Conservation (phyloP, 2,888 invertebrate genomes). For the Allolobophora icterica region DNA sequence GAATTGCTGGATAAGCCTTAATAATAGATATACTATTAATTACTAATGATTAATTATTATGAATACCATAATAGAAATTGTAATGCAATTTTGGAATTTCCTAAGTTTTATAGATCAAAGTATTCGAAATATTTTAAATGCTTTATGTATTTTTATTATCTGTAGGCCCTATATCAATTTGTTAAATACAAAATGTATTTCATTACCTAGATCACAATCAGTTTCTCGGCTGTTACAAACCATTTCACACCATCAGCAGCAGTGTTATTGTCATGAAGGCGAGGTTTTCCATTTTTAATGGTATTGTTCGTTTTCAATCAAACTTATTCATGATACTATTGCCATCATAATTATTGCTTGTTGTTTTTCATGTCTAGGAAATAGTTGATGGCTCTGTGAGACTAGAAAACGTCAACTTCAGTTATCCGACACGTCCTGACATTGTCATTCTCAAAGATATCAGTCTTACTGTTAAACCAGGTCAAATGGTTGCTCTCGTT, state of each 20-base stretch:
- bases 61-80: not conserved
- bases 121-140: no score
- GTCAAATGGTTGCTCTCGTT: constrained; percentile 52
- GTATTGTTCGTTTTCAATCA: not conserved
- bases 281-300: no score
- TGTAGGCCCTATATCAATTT: no score
- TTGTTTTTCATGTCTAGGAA: not conserved
- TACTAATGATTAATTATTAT: not conserved
- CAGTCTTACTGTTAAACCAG: constrained; percentile 42
- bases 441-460: constrained; percentile 58
- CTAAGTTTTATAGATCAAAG: not conserved
- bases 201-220: no score
- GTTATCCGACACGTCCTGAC: constrained; percentile 59
- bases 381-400: constrained; percentile 41
- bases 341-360: not conserved
- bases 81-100: not conserved
- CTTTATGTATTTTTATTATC: no score
- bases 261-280: no score
- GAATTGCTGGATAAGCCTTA: no score
- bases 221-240: no score
- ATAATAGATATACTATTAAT: no score
- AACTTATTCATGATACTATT: not conserved
- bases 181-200: no score
- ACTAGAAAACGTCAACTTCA: constrained; percentile 52
- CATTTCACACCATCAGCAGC: no score